phyloP scores from a whole-genome alignment of 1,140 invertebrate genomes.

The Drosophila simulans region DNA sequence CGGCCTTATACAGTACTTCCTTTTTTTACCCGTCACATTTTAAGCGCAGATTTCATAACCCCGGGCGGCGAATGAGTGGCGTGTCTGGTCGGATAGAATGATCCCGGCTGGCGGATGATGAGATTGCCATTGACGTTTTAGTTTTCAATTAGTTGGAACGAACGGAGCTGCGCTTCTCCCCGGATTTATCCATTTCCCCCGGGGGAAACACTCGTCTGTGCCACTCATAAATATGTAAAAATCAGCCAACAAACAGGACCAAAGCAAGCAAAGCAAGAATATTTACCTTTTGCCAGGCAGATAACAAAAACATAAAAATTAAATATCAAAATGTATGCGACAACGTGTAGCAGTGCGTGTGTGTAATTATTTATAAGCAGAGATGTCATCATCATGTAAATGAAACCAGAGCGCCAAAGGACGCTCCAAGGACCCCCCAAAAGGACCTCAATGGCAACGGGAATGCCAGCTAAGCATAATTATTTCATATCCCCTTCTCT shows the following conservation, averaged over 20 bases:
- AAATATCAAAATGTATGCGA: conserved; percentile 74
- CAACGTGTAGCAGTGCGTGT: conserved; percentile 48
- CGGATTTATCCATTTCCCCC: conserved; percentile 6
- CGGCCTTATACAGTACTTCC: not conserved
- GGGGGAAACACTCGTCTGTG: conserved; percentile 9
- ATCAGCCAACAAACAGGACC: conserved; percentile 7
- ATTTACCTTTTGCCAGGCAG: conserved; percentile 33
- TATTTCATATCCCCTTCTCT: conserved; percentile 20
- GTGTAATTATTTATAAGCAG: conserved; percentile 77
- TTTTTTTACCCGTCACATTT: conserved; percentile 35
- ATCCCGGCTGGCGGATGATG: conserved; percentile 44
- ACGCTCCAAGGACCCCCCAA: conserved; percentile 15
- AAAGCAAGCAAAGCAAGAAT: conserved; percentile 17
- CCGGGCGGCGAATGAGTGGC: conserved; percentile 45
- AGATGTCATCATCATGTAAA: conserved; percentile 74
- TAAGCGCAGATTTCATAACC: conserved; percentile 49
- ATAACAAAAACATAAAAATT: conserved; percentile 65
- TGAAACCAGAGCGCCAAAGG: conserved; percentile 54
- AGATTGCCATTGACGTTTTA: conserved; percentile 77
- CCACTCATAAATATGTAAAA: conserved; percentile 54
- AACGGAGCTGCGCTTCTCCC: not conserved
- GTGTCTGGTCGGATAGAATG: conserved; percentile 44
- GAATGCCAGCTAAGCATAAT: conserved; percentile 44
- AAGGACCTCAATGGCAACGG: conserved; percentile 26
- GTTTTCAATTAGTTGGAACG: conserved; percentile 75